Conservation (phyloP, 1,140 invertebrate genomes). For the Brachionus koreanus region DNA sequence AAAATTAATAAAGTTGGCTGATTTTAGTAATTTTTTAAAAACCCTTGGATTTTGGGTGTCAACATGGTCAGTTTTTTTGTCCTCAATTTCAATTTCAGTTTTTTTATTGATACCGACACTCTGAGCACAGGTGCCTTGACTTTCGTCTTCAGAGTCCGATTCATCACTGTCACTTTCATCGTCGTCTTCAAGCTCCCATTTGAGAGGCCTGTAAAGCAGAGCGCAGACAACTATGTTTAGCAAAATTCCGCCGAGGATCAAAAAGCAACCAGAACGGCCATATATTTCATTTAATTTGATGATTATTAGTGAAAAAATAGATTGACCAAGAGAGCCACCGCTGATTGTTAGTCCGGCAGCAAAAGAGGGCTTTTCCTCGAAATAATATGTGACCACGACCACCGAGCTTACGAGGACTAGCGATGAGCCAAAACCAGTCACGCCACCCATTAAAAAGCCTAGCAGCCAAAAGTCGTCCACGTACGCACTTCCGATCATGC, state of each 20-base stretch:
- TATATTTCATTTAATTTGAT: slow-evolving; percentile 35
- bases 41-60: not conserved
- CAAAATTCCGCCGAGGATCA: slow-evolving; percentile 24
- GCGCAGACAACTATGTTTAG: slow-evolving; percentile 27
- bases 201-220: not conserved
- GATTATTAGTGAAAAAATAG: slow-evolving; percentile 32
- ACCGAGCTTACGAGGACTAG: slow-evolving; percentile 36
- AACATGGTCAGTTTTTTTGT: not conserved
- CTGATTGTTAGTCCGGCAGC: slow-evolving; percentile 41
- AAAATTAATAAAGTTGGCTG: slow-evolving; percentile 2
- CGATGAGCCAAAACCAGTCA: slow-evolving; percentile 11
- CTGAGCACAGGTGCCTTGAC: not conserved
- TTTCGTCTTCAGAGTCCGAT: not conserved
- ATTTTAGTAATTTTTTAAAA: not conserved
- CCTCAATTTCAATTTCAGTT: not conserved
- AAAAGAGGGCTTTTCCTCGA: slow-evolving; percentile 43
- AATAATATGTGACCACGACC: slow-evolving; percentile 37
- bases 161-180: not conserved
- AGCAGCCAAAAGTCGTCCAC: not conserved
- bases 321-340: slow-evolving; percentile 41
- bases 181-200: slow-evolving; percentile 28
- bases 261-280: slow-evolving; percentile 17
- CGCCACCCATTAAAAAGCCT: slow-evolving; percentile 27
- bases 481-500: slow-evolving; percentile 18
- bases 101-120: not conserved